Evolutionary conservation across 2,888 invertebrate genomes (phyloP).

Genomic region (Drosophila nr. fundita): DNA sequence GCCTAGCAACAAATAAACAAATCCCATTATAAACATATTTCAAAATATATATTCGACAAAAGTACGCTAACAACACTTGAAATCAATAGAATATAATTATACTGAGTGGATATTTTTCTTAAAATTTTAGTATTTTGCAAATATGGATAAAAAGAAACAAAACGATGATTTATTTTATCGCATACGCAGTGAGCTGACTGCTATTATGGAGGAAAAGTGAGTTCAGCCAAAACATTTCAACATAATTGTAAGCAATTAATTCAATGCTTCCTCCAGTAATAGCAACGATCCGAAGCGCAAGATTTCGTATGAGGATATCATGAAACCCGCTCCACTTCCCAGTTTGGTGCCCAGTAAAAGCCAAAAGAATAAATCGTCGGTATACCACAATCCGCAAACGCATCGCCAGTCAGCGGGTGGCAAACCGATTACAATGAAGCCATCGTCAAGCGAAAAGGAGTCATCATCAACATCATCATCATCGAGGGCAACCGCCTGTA

Average conservation of each 20-base stretch:
- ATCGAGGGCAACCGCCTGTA: slow-evolving; percentile 4
- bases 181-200: slow-evolving; percentile 72
- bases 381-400: slow-evolving; percentile 20
- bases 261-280: slow-evolving; percentile 23
- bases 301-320: slow-evolving; percentile 40
- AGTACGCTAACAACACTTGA: slow-evolving; percentile 1
- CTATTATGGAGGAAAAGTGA: slow-evolving; percentile 72
- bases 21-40: slow-evolving; percentile 4
- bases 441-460: slow-evolving; percentile 17
- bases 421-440: slow-evolving; percentile 51
- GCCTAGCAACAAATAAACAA: slow-evolving; percentile 60
- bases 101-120: not conserved
- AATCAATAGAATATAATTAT: slow-evolving; percentile 17
- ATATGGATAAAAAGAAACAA: slow-evolving; percentile 50
- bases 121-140: slow-evolving; percentile 36
- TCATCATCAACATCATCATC: slow-evolving; percentile 18
- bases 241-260: not conserved
- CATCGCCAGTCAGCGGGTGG: slow-evolving; percentile 41
- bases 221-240: slow-evolving; percentile 2
- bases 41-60: slow-evolving; percentile 6
- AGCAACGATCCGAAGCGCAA: slow-evolving; percentile 42
- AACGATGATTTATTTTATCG: slow-evolving; percentile 64
- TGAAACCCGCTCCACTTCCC: slow-evolving; percentile 49
- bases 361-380: slow-evolving; percentile 15
- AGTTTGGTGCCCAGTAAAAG: slow-evolving; percentile 16